Base-by-base conservation (phyloP, 2,113 vertebrate species). In the Etheostoma cragini region DNA sequence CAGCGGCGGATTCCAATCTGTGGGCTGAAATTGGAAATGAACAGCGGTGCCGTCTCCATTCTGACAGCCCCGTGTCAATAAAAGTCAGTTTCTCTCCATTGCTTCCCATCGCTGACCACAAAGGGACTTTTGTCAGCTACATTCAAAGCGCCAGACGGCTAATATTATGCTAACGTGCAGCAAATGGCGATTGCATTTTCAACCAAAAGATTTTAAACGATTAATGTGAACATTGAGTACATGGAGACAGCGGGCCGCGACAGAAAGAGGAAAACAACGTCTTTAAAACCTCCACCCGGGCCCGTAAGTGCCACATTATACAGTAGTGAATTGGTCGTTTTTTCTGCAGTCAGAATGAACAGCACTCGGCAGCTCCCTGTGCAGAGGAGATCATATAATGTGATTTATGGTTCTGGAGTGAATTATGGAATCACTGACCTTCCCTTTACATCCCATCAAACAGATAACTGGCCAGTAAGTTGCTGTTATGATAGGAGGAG, bases 371-470 rank as follows among this genome's bases (percentile, higher is more conserved):
- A 11, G 69, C 72, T 58, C 70, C 72, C 66, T 2, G n/a, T 14
- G 57, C 66, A 61, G 46, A 56, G 81, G 70, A 83, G 84, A 91
- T 93, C 86, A 87, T 92, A 89, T 87, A 87, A 89, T 76, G 87
- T 91, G 92, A 94, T 94, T 91, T 92, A 91, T 94, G 85, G 87
- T 84, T 69, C 58, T 65, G 78, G 84, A 84, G 91, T 90, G 90
- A 91, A 94, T 94, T 93, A 94, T 92, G 89, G 90, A 94, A 93
- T 92, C 91, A 89, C 86, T 92, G 94, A 94, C 93, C 92, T 92
- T 94, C 90, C 87, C 74, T 92, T 91, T 93, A 90, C 91, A 89
- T 91, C 90, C 89, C 84, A 92, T 93, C 93, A 93, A 91, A 86
- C 90, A 80, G 91, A 94, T 92, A 91, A 93, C 88, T 81, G 92